Percentiles rank a stretch among this genome's conserved stretches.
Conservation (phyloP, 2,888 invertebrate species). For the Caenorhabditis sp. region DNA sequence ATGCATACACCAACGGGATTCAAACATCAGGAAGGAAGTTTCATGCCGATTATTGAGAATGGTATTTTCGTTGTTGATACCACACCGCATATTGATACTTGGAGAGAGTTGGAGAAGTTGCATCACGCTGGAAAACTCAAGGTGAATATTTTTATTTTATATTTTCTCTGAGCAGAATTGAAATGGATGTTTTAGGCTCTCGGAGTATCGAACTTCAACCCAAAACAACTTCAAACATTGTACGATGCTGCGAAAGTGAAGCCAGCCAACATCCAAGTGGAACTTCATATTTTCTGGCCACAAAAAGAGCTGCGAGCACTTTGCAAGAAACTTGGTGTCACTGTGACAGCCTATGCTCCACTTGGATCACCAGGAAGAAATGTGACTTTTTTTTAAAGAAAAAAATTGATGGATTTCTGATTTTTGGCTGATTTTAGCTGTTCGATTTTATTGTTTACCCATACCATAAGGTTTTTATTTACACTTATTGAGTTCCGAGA, state of each 20-base stretch:
- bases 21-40: neutral
- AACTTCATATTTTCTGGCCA: constrained; percentile 83
- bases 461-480: too few species aligned
- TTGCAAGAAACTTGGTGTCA: constrained; percentile 78
- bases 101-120: constrained; percentile 45
- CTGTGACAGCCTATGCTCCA: constrained; percentile 59
- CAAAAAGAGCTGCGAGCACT: constrained; percentile 77
- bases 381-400: too few species aligned
- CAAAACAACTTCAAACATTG: constrained; percentile 48
- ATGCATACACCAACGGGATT: constrained; percentile 25
- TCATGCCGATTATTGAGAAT: neutral
- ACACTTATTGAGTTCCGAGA: too few species aligned
- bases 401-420: too few species aligned
- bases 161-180: too few species aligned
- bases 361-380: constrained; percentile 43
- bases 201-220: constrained; percentile 47
- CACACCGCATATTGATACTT: constrained; percentile 2
- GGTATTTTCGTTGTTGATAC: neutral
- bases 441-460: too few species aligned
- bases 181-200: too few species aligned
- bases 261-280: constrained; percentile 72
- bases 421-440: too few species aligned
- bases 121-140: constrained; percentile 23
- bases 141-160: too few species aligned
- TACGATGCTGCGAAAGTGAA: constrained; percentile 49